phyloP scores from a whole-genome alignment of 2,888 invertebrate species.

The Calliopum simillimum region DNA sequence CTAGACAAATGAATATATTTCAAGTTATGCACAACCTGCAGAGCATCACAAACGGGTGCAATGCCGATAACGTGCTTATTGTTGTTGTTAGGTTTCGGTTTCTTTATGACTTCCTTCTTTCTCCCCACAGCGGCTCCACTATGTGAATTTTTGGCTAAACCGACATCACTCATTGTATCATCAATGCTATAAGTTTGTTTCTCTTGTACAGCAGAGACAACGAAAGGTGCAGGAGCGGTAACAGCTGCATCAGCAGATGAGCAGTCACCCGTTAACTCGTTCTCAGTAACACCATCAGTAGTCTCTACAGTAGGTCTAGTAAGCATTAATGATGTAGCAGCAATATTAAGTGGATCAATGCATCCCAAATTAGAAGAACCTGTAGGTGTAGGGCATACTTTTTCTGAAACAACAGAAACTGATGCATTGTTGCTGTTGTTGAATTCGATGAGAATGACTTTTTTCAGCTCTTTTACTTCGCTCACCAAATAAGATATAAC shows the following conservation, averaged over 20 bases:
- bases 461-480: not conserved
- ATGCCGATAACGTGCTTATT: not conserved
- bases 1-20: conserved; percentile 3
- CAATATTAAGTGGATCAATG: too few species aligned
- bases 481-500: not conserved
- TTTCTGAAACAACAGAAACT: not conserved
- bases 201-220: too few species aligned
- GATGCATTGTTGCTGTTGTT: too few species aligned
- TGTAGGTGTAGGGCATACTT: not conserved
- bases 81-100: conserved; percentile 8
- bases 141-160: not conserved
- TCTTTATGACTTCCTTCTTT: not conserved
- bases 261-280: not conserved
- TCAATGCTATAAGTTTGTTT: too few species aligned
- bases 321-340: too few species aligned
- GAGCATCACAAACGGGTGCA: not conserved
- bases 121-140: not conserved
- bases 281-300: too few species aligned
- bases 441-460: not conserved
- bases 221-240: not conserved
- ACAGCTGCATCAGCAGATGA: conserved; percentile 4
- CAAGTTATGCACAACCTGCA: conserved; percentile 5
- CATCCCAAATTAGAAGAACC: not conserved
- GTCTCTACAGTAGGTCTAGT: too few species aligned
- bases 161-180: too few species aligned